Evolutionary conservation across 1,140 invertebrate species (phyloP), one percentile per base, ranked within the genome.

Genomic region (Chionoecetes opilio): DNA sequence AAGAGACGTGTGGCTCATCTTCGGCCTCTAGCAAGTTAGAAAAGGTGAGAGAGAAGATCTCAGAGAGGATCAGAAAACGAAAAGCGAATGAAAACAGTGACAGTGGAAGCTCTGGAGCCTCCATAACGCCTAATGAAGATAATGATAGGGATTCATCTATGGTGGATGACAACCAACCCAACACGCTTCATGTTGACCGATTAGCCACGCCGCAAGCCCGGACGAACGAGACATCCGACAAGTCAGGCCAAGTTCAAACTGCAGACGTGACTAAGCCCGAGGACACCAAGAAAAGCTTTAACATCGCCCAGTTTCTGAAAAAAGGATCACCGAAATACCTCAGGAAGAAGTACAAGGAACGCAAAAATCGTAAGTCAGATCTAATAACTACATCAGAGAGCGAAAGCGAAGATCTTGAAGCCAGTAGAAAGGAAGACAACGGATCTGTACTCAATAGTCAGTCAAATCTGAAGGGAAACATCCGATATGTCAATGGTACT

Each of bases 271-370:
- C 82, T 8, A 96, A 96, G 89, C 86, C 75, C 32, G 94, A 95
- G 21, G 95, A 94, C 2, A 35, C 84, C 2, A 96, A 95, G 41
- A 96, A 96, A 88, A 85, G 93, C 26, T 95, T 96, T 29, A 95
- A 95, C 75, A 94, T 96, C 29, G 35, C 95, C 3, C 94, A 95
- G n/a, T 95, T 96, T 46, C 38, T 96, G 38, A 96, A 94, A 88
- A 96, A 96, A 34, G 95, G 95, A 1, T 96, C 96, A 82, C 96
- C 96, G 35, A 96, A 96, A 84, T 93, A 94, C 38, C 90, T 96
- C 6, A 63, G 96, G 31, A 96, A 95, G 87, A 95, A 96, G 53
- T 95, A 95, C 26, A 95, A 95, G 53, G 93, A 96, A 89, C 46
- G 95, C 75, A 96, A 88, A 41, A 91, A 95, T 89, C 91, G 93